Base-by-base conservation (phyloP, 92 coral and sea anemone genomes). In the Parazoanthus swiftii region DNA sequence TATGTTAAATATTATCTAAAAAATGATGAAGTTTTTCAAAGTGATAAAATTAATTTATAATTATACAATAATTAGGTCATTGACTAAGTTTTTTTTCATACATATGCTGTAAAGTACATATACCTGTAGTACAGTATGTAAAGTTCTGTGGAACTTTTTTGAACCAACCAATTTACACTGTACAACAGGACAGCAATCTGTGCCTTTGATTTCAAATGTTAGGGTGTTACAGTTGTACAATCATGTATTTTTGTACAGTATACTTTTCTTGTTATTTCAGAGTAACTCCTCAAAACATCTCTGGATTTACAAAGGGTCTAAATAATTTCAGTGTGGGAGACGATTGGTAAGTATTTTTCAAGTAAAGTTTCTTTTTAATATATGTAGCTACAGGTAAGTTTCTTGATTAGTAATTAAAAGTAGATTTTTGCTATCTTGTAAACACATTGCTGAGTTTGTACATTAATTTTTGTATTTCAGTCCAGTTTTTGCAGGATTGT, bases 401-500 rank as follows among this genome's bases (percentile, higher is more conserved):
- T 33, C 50, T 48, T 85, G 25, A 36, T 72, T 29, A 4, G 5
- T 51, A 51, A n/a, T n/a, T n/a, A n/a, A n/a, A 51, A 51, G 16
- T 51, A 51, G 58, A 13, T 13, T 51, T 51, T 51, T 39, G 11
- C 0, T 72, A 44, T 9, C 18, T 33, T 72, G 51, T 33, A 36
- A 23, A n/a, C 29, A 33, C 7, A 26, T 54, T 54, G 59, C 18
- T 54, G 13, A 54, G 16, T 51, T 39, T 82, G 16, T 87, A 25
- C 21, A 11, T 33, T 18, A 54, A 11, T 14, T 29, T 81, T 74
- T 81, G 67, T 23, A 80, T 43, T 90, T 87, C 85, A 93, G 97
- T 82, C 99, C 99, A 33, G 98, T 96, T 48, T 96, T 96, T 73
- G 89, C 99, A 65, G 99, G 99, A 46, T 89, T 96, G 89, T 96